Percentiles rank a stretch among this genome's conserved stretches.
Evolutionary conservation across 2,888 invertebrate genomes (phyloP).

Genomic region (Ormia ochracea): DNA sequence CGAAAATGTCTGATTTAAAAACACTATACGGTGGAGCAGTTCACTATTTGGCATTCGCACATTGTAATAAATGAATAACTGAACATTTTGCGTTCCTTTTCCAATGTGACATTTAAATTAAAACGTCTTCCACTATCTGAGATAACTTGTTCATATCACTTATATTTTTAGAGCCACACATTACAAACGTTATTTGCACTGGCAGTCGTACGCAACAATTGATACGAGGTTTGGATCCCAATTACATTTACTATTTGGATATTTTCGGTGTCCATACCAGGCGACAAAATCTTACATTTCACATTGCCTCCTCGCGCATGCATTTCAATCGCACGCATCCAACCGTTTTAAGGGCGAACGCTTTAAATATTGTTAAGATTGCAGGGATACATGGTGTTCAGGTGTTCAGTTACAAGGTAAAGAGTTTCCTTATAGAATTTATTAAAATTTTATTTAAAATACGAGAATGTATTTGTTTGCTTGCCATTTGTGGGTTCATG

Average conservation of each 20-base stretch:
- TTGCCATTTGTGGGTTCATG: too few relatives aligned
- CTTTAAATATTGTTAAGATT: conserved; percentile 77
- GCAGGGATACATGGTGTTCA: conserved; percentile 78
- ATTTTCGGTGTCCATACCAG: conserved; percentile 75
- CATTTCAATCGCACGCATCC: conserved; percentile 76
- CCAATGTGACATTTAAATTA: too few relatives aligned
- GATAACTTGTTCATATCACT: too few relatives aligned
- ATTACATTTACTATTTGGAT: conserved; percentile 74
- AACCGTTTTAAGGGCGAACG: conserved; percentile 77
- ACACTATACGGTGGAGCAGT: too few relatives aligned
- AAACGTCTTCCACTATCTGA: too few relatives aligned
- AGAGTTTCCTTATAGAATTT: not conserved
- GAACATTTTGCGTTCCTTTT: too few relatives aligned
- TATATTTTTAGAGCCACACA: conserved; percentile 63
- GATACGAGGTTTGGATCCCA: conserved; percentile 71
- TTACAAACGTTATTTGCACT: conserved; percentile 74
- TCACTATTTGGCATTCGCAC: too few relatives aligned
- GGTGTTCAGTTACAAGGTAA: conserved; percentile 80
- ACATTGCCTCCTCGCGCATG: conserved; percentile 70
- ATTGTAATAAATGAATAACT: too few relatives aligned
- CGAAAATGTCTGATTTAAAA: too few relatives aligned
- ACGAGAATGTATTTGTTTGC: too few relatives aligned
- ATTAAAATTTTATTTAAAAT: conserved; percentile 1
- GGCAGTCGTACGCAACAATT: conserved; percentile 74
- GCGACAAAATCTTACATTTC: conserved; percentile 74